Evolutionary conservation across 2,888 invertebrate species (phyloP), one percentile per base, ranked within the genome.

Genomic region (Drosophila nigricruria): DNA sequence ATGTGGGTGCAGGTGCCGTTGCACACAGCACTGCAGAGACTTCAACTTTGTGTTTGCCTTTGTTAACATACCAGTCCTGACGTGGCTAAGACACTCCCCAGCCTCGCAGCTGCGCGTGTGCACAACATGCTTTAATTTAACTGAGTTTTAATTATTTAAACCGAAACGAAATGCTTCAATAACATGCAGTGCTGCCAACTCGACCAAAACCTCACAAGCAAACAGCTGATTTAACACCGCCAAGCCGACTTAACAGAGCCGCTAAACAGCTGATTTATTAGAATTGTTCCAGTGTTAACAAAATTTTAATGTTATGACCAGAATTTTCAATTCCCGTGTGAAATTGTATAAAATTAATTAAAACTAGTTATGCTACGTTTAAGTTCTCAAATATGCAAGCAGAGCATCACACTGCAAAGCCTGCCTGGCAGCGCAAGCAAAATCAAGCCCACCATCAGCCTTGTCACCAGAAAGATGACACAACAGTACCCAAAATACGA

Each of bases 81-180:
- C 30, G 60, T 70, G 30, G 49, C 56, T 61, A 84, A 77, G 18
- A 71, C 64, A 14, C 67, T 70, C 16, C 70, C 59, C 10, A 88
- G 65, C 14, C 76, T 81, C 4, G 45, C 57, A 23, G 89, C 77
- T 47, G 87, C 60, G 30, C 90, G 87, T 14, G 80, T 82, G 70
- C 79, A 83, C 61, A 90, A 80, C 92, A 92, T 92, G 66, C 65
- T 88, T 56, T 42, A 58, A 50, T 62, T 42, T 52, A 58, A 16
- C 27, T n/a, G 12, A 65, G 63, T 68, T 74, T 16, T 38, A 56
- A 47, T 68, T 70, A 23, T 64, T 70, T 77, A 53, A 76, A 76
- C 61, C 70, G 65, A 70, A 65, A 60, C 50, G 16, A 57, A 65
- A 64, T 62, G 69, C 60, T 63, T 42, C 40, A 67, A 38, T 38